Evolutionary conservation across 2,113 vertebrate species (phyloP).

Genomic region (Jaculus jaculus): DNA sequence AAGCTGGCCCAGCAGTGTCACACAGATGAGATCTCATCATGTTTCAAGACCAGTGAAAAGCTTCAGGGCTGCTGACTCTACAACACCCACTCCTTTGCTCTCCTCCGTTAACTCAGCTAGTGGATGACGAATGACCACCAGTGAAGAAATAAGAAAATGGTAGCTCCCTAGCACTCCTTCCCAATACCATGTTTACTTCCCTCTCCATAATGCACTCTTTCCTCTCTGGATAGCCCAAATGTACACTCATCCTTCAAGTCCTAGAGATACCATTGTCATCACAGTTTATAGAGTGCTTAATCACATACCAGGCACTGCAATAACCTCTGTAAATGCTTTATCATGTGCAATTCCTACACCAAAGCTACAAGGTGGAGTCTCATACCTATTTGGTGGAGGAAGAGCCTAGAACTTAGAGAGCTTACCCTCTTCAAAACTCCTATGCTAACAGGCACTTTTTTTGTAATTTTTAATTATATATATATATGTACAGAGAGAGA

Average conservation of each 20-base stretch:
- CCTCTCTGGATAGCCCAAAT: slow-evolving; percentile 16
- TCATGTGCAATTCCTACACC: slow-evolving; percentile 14
- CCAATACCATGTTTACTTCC: background rate
- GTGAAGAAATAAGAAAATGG: slow-evolving; percentile 34
- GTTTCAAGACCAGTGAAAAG: slow-evolving; percentile 51
- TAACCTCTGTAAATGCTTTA: slow-evolving; percentile 22
- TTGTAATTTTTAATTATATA: no score
- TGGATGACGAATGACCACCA: slow-evolving; percentile 26
- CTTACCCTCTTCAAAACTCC: slow-evolving; percentile 35
- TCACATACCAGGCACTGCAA: background rate
- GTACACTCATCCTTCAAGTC: slow-evolving; percentile 17
- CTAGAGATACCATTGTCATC: background rate
- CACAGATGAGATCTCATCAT: background rate
- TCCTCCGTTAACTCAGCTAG: slow-evolving; percentile 46
- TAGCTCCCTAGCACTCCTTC: slow-evolving; percentile 17
- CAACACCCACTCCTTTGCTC: slow-evolving; percentile 35
- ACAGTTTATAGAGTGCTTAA: slow-evolving; percentile 15
- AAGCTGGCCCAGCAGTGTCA: slow-evolving; percentile 23
- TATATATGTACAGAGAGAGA: no score
- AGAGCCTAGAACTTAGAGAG: slow-evolving; percentile 41
- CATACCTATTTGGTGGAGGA: slow-evolving; percentile 9
- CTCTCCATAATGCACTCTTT: slow-evolving; percentile 34
- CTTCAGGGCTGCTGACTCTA: slow-evolving; percentile 22
- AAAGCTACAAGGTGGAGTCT: background rate
- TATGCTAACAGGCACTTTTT: background rate